Percentiles rank a stretch among this genome's conserved stretches.
Conservation (phyloP, 1,140 invertebrate species). For the Drosophila oshimai region DNA sequence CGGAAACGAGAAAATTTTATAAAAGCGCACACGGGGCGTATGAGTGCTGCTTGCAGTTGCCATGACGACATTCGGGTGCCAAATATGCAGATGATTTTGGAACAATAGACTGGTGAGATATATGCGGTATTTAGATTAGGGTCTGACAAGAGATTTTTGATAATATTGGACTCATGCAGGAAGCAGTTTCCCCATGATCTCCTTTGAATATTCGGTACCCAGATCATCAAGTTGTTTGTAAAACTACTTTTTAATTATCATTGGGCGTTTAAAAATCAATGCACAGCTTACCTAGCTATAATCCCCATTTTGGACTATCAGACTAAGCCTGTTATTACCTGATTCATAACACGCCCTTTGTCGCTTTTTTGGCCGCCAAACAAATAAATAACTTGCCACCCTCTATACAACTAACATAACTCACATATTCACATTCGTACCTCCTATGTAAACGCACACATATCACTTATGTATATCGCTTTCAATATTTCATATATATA, state of each 20-base stretch:
- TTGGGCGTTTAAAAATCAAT: background rate
- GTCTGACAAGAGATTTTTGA: background rate
- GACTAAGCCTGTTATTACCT: slow-evolving; percentile 40
- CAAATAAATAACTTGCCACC: slow-evolving; percentile 32
- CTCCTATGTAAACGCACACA: slow-evolving; percentile 18
- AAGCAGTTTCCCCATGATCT: too few species aligned
- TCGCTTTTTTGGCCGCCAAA: slow-evolving; percentile 1
- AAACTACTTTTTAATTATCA: background rate
- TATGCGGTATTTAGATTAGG: background rate
- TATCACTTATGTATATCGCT: slow-evolving; percentile 43
- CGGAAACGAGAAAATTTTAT: slow-evolving; percentile 60
- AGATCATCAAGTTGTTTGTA: too few species aligned
- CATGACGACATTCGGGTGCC: slow-evolving; percentile 12
- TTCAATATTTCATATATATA: slow-evolving; percentile 48
- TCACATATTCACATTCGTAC: too few species aligned
- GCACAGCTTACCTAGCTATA: slow-evolving; percentile 23
- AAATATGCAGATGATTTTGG: slow-evolving; percentile 24
- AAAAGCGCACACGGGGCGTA: slow-evolving; percentile 42
- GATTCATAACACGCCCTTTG: slow-evolving; percentile 43
- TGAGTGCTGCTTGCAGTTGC: slow-evolving; percentile 33
- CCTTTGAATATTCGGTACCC: background rate
- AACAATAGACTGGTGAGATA: slow-evolving; percentile 5
- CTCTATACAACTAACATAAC: slow-evolving; percentile 7
- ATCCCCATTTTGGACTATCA: slow-evolving; percentile 34
- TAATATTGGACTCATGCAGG: too few species aligned